These are phyloP conservation scores for Catagonus wagneri DNA, from an alignment of 2,113 vertebrate genomes.

Conservation along the genomic window DNA sequence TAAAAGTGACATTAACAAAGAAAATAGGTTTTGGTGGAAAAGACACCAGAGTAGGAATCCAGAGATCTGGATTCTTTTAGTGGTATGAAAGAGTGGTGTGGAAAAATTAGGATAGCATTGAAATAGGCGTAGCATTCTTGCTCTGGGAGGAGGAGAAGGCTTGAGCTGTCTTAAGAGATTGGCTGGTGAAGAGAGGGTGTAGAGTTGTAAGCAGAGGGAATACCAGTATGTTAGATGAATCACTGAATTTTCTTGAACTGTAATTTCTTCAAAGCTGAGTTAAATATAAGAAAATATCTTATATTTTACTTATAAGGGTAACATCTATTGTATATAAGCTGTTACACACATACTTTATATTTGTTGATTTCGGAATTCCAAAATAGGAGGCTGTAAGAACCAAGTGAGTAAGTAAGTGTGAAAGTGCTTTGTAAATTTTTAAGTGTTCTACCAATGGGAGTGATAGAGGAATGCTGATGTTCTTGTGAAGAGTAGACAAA, in stretches of 20 bases:
- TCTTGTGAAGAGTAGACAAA: background rate
- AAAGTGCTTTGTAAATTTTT: slow-evolving; percentile 5
- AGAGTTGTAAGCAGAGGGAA: background rate
- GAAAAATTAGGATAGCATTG: background rate
- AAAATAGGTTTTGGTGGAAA: slow-evolving; percentile 40
- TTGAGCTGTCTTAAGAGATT: background rate
- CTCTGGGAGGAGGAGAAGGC: background rate
- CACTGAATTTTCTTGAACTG: background rate
- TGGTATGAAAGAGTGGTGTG: background rate
- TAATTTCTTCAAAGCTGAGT: slow-evolving; percentile 20
- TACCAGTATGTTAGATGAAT: background rate
- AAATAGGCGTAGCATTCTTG: background rate
- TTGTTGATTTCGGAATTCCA: background rate
- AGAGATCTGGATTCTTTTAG: slow-evolving; percentile 1
- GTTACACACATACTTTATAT: background rate
- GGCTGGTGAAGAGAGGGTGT: background rate
- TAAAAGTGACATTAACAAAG: slow-evolving; percentile 34
- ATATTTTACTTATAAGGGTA: background rate
- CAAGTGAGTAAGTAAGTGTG: slow-evolving; percentile 22
- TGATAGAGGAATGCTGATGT: background rate
- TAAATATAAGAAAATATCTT: slow-evolving; percentile 13
- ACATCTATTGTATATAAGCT: background rate
- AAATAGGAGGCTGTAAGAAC: background rate
- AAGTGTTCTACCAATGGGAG: background rate
- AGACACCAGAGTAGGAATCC: background rate